Base-by-base conservation (phyloP, 2,113 vertebrate genomes). In the Embiotoca jacksoni region DNA sequence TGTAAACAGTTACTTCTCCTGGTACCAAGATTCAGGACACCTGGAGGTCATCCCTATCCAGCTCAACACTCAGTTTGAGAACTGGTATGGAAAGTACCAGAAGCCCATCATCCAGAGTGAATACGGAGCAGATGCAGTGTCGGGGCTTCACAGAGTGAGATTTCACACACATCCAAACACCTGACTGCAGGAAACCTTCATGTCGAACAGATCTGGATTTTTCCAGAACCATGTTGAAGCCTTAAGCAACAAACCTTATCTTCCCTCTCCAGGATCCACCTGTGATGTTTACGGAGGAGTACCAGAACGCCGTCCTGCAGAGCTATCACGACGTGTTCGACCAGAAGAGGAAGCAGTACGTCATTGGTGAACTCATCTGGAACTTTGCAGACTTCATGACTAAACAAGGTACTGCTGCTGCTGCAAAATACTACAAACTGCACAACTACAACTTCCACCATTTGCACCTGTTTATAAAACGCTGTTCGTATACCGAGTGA, bases 301-400 rank as follows among this genome's bases (percentile, higher is more conserved):
- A 99, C 74, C 97, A 99, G 94, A 93, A 80, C 16, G 75, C 72
- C 0, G 36, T 99, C 81, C 94, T 99, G 15, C 85, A 91, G 76
- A 92, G 90, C 66, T 99, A 99, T 84, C 98, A 99, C 16, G 0
- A 78, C 0, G 90, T 96, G 54, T 95, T 99, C 3, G 97, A 99
- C 88, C 91, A 95, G 83, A 99, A 97, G 88, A 96, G 96, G 87
- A 96, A 96, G 72, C 92, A 96, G 8, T 99, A 96, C 0, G 92
- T 99, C 57, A 82, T 99, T 0, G 98, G 98, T 13, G 98, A 99
- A 86, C 96, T 99, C 84, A 96, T 99, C 85, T 99, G 97, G 97
- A 99, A 99, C 80, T 99, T 99, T 80, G 98, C 97, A 0, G 98
- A 99, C 84, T 99, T 99, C 87, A 97, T 99, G 97, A 99, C 98